phyloP scores from a whole-genome alignment of 2,888 invertebrate species.

The Eupelmus urozonus region DNA sequence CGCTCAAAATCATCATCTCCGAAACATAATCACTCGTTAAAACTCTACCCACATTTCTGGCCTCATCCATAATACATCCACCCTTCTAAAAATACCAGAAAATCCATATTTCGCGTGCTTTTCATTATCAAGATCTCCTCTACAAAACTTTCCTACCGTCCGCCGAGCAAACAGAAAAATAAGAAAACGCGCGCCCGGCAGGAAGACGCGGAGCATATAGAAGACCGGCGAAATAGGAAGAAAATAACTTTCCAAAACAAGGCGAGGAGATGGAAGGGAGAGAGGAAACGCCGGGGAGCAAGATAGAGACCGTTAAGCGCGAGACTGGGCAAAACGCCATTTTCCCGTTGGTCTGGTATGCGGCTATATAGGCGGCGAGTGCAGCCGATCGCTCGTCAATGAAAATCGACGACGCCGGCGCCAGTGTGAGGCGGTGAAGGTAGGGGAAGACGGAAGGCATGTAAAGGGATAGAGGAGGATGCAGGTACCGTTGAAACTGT shows the following conservation, averaged over 20 bases:
- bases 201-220: not conserved
- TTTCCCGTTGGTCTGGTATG: constrained; percentile 30
- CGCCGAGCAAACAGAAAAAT: not conserved
- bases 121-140: constrained; percentile 39
- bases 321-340: constrained; percentile 45
- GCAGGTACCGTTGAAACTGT: no score
- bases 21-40: no score
- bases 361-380: not conserved
- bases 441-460: not conserved
- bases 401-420: constrained; percentile 22
- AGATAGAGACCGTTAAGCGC: not conserved
- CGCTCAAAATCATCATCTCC: no score
- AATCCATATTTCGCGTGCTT: constrained; percentile 31
- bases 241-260: constrained; percentile 14
- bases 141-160: no score
- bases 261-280: not conserved
- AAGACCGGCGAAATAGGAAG: not conserved
- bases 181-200: no score
- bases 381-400: constrained; percentile 19
- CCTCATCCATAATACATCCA: no score
- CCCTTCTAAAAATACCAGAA: constrained; percentile 30
- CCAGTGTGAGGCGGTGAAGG: not conserved
- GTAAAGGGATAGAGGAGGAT: no score
- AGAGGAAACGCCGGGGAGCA: constrained; percentile 21
- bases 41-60: no score